A percentile compares a stretch with the other conserved stretches of the same genome.
Conservation (phyloP, 2,113 vertebrate genomes). For the Prolemur simus region DNA sequence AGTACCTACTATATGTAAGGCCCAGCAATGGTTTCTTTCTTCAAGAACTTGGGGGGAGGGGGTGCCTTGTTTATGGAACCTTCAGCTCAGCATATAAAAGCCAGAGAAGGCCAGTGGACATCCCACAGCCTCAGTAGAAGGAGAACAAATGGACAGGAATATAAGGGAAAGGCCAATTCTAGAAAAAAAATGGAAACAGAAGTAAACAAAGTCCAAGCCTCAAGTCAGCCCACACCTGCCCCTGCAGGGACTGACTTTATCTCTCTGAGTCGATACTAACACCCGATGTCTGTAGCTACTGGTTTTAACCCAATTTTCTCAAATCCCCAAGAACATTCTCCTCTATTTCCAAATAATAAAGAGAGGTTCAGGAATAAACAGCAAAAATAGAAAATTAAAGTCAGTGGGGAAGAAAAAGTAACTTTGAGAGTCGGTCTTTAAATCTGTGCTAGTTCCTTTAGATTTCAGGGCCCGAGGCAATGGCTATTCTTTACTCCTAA, state of each 20-base stretch:
- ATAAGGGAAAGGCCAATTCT: not conserved
- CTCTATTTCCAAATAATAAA: not conserved
- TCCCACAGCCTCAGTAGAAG: not conserved
- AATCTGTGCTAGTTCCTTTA: not conserved
- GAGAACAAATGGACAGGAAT: not conserved
- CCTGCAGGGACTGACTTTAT: not conserved
- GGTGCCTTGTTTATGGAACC: not conserved
- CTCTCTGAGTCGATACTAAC: not conserved
- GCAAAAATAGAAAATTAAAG: slow-evolving; percentile 29
- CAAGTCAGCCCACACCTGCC: not conserved
- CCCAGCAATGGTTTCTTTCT: not conserved
- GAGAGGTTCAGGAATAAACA: not conserved
- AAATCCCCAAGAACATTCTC: not conserved
- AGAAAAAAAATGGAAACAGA: not conserved
- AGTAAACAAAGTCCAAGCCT: not conserved
- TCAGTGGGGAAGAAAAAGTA: not conserved
- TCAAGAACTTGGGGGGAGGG: not conserved
- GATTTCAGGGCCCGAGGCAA: not conserved
- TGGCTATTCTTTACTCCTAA: not conserved
- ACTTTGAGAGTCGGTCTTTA: not conserved
- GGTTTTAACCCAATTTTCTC: not conserved
- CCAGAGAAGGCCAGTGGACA: not conserved
- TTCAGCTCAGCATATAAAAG: not conserved
- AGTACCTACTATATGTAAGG: not conserved
- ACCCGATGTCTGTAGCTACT: not conserved